A percentile compares a stretch with the other conserved stretches of the same genome.
Evolutionary conservation across 2,797 vertebrate species (phyloP).

Genomic region (Sandelia bainsii): DNA sequence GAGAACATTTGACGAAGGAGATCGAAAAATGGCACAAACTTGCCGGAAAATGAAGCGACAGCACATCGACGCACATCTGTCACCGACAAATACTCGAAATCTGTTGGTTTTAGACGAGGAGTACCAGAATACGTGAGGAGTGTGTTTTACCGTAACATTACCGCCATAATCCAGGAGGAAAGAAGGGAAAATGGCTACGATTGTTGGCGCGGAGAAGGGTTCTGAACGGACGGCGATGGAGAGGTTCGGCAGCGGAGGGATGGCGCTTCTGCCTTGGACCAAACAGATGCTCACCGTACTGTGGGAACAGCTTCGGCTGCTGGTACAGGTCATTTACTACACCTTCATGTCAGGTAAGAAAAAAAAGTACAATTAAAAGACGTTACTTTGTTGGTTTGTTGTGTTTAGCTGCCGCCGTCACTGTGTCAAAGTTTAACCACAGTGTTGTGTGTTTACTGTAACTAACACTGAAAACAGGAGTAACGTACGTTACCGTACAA

Average conservation of each 20-base stretch:
- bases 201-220: slow-evolving; percentile 32
- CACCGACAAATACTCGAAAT: slow-evolving; percentile 56
- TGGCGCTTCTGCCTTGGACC: slow-evolving; percentile 84
- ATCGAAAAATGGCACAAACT: slow-evolving; percentile 49
- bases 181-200: slow-evolving; percentile 70
- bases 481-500: no score
- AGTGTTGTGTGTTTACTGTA: slow-evolving; percentile 3
- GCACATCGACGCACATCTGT: slow-evolving; percentile 45
- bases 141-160: not conserved
- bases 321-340: slow-evolving; percentile 86
- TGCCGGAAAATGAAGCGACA: slow-evolving; percentile 76
- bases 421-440: not conserved
- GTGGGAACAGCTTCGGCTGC: slow-evolving; percentile 84
- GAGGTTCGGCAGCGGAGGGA: slow-evolving; percentile 75
- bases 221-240: slow-evolving; percentile 73
- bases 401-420: not conserved
- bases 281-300: slow-evolving; percentile 81
- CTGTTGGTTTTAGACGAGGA: slow-evolving; percentile 76
- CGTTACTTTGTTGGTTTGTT: no score
- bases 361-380: rapidly evolving
- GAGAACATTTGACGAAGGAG: slow-evolving; percentile 53
- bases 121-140: slow-evolving; percentile 84
- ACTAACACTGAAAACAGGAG: no score
- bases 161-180: not conserved
- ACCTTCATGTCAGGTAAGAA: slow-evolving; percentile 82